Base-by-base conservation (phyloP, 2,888 invertebrate genomes). In the Dryomyza anilis region DNA sequence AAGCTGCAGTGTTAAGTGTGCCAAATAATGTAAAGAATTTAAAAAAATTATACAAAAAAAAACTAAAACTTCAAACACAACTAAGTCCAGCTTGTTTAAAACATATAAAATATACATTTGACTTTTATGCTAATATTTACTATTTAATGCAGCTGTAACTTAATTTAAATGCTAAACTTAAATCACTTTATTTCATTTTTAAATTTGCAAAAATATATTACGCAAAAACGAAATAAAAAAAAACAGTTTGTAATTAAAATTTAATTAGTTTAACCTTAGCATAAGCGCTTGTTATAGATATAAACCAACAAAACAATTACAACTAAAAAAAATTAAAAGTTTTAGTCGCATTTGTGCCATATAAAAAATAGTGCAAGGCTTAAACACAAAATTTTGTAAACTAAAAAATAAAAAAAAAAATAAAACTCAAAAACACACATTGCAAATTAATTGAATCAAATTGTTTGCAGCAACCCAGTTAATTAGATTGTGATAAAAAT, bases 1-100 rank as follows among this genome's bases (percentile, higher is more conserved):
- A 73, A 76, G 72, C 71, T n/a, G n/a, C n/a, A 48, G 7, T 68
- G 64, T 73, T 74, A 74, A 74, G 69, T 76, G 79, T 79, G 79
- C 79, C 79, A 79, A 79, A 79, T 68, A 70, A 16, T 66, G 52
- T 39, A n/a, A n/a, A n/a, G n/a, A n/a, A n/a, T n/a, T n/a, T 3
- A 59, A 56, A 52, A 43, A 36, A 62, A 43, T 55, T 55, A 23
- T 19, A 21, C 27, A 12, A 36, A 19, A 36, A 3, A 29, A 19
- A 3, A 7, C n/a, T 25, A 12, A 27, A 21, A 5, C 10, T 25
- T 3, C 7, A 50, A 48, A 23, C 1, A 10, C 10, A 21, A 2
- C 12, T 21, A 3, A 14, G 21, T 50, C 4, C 3, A n/a, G 27
- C 25, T 10, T 33, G 6, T 33, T 33, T 23, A 23, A 1, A 48